Evolutionary conservation across 2,888 invertebrate species (phyloP), one percentile per base, ranked within the genome.

Genomic region (Selenia dentaria): DNA sequence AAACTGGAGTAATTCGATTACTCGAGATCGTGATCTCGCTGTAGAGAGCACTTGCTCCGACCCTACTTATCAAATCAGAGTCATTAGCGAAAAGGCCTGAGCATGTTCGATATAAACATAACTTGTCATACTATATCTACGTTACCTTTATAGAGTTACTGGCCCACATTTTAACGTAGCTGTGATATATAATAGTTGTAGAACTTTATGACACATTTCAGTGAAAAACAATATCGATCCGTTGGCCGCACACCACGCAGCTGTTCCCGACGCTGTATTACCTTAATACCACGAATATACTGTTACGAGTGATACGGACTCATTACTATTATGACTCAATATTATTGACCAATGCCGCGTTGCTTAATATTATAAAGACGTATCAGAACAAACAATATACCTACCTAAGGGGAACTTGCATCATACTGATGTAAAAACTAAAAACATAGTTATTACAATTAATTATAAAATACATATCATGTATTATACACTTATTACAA

Each of bases 1-100:
- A 57, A n/a, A 51, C 52, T 34, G 38, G 39, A 50, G 53, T 59
- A 58, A 59, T 59, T 49, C 52, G 50, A 58, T 57, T 54, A 51
- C 37, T 35, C 28, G 42, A 40, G 51, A 39, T 41, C 50, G 54
- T 33, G 49, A 45, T 34, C 46, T 33, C 41, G 36, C 40, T 53
- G 36, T 24, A 35, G 28, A 54, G 35, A 27, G 32, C 39, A 29
- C 34, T 39, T 24, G 9, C 14, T 18, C 18, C 18, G 6, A 6
- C n/a, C 27, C 36, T 51, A 48, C 48, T 54, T 49, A 46, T 42
- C 28, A 38, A 50, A 50, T 54, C 47, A 49, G 26, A 37, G 24
- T 37, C 46, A 49, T 51, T 51, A 53, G 39, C 32, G 12, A 44
- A 47, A 39, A 35, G 35, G 44, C 18, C 6, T 25, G n/a, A n/a